Evolutionary conservation across 2,113 vertebrate species (phyloP).

Genomic region (Rhineura floridana): DNA sequence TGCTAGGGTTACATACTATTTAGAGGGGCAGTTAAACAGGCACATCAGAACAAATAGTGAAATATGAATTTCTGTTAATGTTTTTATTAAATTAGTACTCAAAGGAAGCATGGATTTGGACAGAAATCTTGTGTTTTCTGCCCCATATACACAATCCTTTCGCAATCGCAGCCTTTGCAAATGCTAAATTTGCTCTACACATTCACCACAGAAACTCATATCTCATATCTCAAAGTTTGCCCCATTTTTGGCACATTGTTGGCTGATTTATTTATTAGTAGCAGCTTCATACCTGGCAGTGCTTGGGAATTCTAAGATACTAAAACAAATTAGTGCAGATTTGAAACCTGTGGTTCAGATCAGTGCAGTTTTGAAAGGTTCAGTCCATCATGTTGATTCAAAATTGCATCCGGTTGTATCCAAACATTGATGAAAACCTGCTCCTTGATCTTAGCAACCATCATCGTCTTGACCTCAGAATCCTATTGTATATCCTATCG

Average conservation of each 20-base stretch:
- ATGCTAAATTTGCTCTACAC: background rate
- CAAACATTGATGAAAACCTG: too few relatives aligned
- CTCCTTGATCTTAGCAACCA: too few relatives aligned
- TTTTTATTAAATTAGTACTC: background rate
- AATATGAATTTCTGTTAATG: slow-evolving; percentile 4
- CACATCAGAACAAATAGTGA: background rate
- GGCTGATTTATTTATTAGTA: background rate
- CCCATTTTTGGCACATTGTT: background rate
- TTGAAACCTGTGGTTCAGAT: too few relatives aligned
- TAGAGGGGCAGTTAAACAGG: background rate
- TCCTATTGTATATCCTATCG: too few relatives aligned
- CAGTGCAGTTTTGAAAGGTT: too few relatives aligned
- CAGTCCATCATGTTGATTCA: too few relatives aligned
- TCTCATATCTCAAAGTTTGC: background rate
- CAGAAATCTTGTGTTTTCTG: background rate
- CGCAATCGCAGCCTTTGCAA: background rate
- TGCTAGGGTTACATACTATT: background rate
- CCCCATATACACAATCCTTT: background rate
- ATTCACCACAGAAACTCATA: background rate
- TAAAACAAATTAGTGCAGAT: too few relatives aligned
- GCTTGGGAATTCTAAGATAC: too few relatives aligned
- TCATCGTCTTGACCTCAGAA: too few relatives aligned
- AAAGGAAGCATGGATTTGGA: background rate
- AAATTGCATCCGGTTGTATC: too few relatives aligned
- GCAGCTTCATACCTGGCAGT: background rate